phyloP scores from a whole-genome alignment of 92 coral and sea anemone genomes.

The Bergia puertoricense region DNA sequence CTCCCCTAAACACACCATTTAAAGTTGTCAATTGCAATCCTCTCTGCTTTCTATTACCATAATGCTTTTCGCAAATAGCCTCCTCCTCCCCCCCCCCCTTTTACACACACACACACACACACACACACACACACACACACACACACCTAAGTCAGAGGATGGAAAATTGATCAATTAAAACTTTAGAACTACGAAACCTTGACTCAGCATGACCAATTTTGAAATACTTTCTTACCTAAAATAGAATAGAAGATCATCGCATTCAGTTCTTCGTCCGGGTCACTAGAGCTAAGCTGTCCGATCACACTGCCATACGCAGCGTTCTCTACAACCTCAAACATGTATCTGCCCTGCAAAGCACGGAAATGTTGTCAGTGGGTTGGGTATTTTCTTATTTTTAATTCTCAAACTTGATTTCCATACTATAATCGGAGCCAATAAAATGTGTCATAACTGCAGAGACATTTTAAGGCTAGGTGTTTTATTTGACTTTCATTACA shows the following conservation, averaged over 20 bases:
- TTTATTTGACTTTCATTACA: too few species aligned
- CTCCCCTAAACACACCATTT: neutral
- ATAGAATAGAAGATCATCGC: constrained; percentile 54
- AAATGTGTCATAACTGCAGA: neutral
- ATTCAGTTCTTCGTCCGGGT: constrained; percentile 61
- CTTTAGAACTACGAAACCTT: neutral
- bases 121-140: too few species aligned
- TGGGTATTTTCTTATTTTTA: too few species aligned
- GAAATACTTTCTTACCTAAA: constrained; percentile 41
- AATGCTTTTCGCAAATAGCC: too few species aligned
- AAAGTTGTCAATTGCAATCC: neutral
- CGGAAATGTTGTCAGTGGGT: neutral
- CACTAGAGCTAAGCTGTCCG: constrained; percentile 47
- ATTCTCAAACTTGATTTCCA: neutral
- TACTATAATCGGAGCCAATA: neutral
- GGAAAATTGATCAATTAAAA: neutral
- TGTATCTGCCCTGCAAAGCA: constrained; percentile 22
- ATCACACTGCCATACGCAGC: constrained; percentile 41
- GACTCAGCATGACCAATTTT: neutral
- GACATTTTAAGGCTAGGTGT: too few species aligned
- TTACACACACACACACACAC: too few species aligned
- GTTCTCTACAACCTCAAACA: constrained; percentile 48
- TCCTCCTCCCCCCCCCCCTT: too few species aligned
- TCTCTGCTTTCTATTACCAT: too few species aligned
- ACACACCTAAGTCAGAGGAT: too few species aligned